Evolutionary conservation across 1,140 invertebrate species (phyloP).

Genomic region (Cyclargus thomasi): DNA sequence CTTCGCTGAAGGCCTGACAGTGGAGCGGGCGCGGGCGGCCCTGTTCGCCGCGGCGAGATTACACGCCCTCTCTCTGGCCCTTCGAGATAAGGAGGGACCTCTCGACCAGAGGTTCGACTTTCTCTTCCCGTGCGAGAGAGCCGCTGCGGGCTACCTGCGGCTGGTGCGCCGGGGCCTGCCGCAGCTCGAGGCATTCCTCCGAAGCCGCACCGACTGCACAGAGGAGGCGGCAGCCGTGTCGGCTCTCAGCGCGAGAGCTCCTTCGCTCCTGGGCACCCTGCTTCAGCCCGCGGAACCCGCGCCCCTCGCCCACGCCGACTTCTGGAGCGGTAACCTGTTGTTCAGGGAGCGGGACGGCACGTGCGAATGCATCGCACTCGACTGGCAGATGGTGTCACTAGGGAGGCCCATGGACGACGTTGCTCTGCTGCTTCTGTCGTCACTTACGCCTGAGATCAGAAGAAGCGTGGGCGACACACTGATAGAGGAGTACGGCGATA

Average conservation of each 20-base stretch:
- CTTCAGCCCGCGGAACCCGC: constrained; percentile 82
- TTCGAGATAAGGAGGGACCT: constrained; percentile 79
- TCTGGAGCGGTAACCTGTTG: constrained; percentile 88
- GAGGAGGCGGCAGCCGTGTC: constrained; percentile 61
- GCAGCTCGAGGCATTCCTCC: constrained; percentile 81
- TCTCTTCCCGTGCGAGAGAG: constrained; percentile 83
- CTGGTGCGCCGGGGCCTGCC: constrained; percentile 84
- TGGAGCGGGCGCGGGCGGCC: constrained; percentile 78
- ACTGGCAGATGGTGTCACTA: constrained; percentile 90
- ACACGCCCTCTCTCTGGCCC: constrained; percentile 81
- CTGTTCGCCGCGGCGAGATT: constrained; percentile 81
- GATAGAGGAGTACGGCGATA: constrained; percentile 82
- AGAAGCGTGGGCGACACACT: constrained; percentile 77
- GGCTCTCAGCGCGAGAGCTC: constrained; percentile 53
- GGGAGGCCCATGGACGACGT: constrained; percentile 82
- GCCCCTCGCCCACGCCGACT: constrained; percentile 86
- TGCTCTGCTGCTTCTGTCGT: constrained; percentile 85
- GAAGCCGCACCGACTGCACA: constrained; percentile 76
- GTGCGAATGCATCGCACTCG: constrained; percentile 80
- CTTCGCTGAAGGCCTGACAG: constrained; percentile 81
- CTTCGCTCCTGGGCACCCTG: constrained; percentile 74
- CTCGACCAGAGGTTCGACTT: constrained; percentile 83
- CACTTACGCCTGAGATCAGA: constrained; percentile 81
- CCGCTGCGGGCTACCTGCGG: constrained; percentile 86
- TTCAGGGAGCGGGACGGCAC: constrained; percentile 77